Base-by-base conservation (phyloP, 2,888 invertebrate species). In the Temnothorax unifasciatus region DNA sequence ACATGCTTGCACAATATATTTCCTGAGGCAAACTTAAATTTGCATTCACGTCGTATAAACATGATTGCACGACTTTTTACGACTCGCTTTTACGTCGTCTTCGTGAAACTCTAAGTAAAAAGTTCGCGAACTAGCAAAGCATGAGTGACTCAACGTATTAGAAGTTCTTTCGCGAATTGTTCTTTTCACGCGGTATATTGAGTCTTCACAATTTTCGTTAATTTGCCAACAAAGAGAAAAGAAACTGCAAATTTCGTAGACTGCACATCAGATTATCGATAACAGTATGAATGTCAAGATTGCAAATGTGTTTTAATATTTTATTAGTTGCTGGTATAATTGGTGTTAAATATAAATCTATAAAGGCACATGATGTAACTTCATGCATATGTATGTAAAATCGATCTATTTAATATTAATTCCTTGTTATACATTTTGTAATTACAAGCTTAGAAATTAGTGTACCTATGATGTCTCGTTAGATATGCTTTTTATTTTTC, bases 61-160 rank as follows among this genome's bases (percentile, higher is more conserved):
- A 52, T 81, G 81, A 84, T 84, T 73, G 81, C 76, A 44, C 9
- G 41, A 81, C 81, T 84, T 84, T 84, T 84, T 84, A 84, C 52
- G 69, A 73, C 63, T 71, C 21, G 5, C 71, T 64, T 81, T 84
- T 75, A 68, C 38, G 63, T 50, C 54, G 25, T 64, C 57, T 71
- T 82, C 47, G 79, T 41, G 52, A 68, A n/a, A 59, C 34, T 3
- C 63, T 84, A 81, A 84, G 84, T 84, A 64, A 84, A 76, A 84
- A 84, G 84, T 84, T 84, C 52, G 61, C 15, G 52, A 83, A 83
- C 69, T 59, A 57, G 77, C 50, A 57, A 57, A 52, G 38, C 64
- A 63, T 41, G 59, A 79, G 73, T 59, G 68, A 79, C 71, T 38
- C 52, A 44, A 73, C 15, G 25, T 68, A 77, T 68, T 54, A 68